phyloP scores from a whole-genome alignment of 1,140 invertebrate genomes.

The Vollenhovia emeryi region DNA sequence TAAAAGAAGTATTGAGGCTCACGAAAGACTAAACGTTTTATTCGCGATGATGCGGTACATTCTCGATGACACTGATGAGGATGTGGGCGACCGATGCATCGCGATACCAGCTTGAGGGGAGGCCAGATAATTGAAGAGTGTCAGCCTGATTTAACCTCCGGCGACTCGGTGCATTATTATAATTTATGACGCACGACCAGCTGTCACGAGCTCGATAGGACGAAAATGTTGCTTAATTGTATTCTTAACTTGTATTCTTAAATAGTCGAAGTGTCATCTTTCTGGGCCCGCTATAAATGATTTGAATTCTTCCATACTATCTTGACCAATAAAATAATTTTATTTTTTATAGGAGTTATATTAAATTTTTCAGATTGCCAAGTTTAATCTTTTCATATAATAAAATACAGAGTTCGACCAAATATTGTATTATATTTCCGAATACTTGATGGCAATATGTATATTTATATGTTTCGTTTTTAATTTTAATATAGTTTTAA shows the following conservation, averaged over 20 bases:
- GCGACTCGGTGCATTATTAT: conserved; percentile 73
- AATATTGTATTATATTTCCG: neutral
- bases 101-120: conserved; percentile 66
- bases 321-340: neutral
- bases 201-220: conserved; percentile 57
- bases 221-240: conserved; percentile 46
- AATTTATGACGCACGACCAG: conserved; percentile 70
- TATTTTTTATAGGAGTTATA: neutral
- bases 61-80: conserved; percentile 64
- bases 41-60: conserved; percentile 52
- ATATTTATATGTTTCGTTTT: neutral
- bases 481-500: neutral
- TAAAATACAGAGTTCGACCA: neutral
- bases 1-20: conserved; percentile 42
- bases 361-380: neutral
- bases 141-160: conserved; percentile 77
- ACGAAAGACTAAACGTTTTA: conserved; percentile 52
- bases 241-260: conserved; percentile 39
- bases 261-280: neutral
- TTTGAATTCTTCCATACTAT: neutral
- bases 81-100: conserved; percentile 71
- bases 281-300: neutral
- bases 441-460: neutral
- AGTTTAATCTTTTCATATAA: neutral
- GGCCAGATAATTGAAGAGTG: conserved; percentile 77